Base-by-base conservation (phyloP, 2,888 invertebrate genomes). In the Agrochola macilenta region DNA sequence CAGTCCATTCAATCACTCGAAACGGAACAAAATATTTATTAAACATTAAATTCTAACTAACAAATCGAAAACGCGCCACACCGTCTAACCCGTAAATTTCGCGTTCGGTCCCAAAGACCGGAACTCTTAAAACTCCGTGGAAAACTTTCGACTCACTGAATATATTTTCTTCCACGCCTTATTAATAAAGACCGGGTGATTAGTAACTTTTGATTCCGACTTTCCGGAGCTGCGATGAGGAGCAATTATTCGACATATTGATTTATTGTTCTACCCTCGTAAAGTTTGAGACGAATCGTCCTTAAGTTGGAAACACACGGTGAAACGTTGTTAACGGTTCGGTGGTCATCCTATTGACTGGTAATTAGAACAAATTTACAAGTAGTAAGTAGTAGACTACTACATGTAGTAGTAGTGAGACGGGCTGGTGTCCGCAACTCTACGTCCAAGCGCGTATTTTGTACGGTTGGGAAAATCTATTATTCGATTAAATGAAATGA, bases 201-300 rank as follows among this genome's bases (percentile, higher is more conserved):
- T 95, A 96, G 95, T 94, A 95, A 96, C 95, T 96, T 95, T 94
- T 93, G 95, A 95, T 95, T 95, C 91, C 88, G 90, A 93, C 91
- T 93, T 92, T 89, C 90, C 92, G 91, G 91, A 90, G 87, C 90
- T 90, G 87, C 93, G 91, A 94, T 94, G 95, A 95, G 92, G 93
- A 95, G 95, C 94, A 94, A 96, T 96, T 95, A 95, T 95, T 95
- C 94, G 95, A 95, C 95, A 95, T 95, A 95, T 96, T 96, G 96
- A 96, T 96, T 96, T 96, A 96, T 96, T 95, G 95, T 95, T 93
- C 88, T 87, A 87, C 88, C 79, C 88, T 88, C 92, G 89, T 87
- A 82, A 94, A 95, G 91, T 95, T 95, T 89, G 83, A 89, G 92
- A 93, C 92, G 89, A 89, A 88, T 89, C 87, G 84, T 84, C 88